These are phyloP conservation scores for Dasypolia templi DNA, from an alignment of 2,888 invertebrate genomes.

Conservation along the genomic window DNA sequence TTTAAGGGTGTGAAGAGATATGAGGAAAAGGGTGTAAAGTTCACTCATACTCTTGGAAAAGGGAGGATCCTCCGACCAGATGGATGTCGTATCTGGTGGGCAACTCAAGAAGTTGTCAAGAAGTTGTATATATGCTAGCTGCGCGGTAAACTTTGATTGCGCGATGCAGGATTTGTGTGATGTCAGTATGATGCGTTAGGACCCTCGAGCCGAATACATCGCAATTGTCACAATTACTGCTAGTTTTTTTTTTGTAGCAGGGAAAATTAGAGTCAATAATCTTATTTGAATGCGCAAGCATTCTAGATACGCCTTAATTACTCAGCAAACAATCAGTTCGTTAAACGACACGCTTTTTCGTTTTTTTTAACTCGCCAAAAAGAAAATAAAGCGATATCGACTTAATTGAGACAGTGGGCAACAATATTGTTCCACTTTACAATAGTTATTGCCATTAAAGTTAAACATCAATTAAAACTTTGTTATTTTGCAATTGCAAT, in stretches of 20 bases:
- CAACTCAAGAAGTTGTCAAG: too few relatives aligned
- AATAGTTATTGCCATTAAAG: conserved; percentile 45
- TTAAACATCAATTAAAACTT: conserved; percentile 55
- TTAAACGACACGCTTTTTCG: not conserved
- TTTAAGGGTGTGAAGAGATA: not conserved
- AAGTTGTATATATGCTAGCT: too few relatives aligned
- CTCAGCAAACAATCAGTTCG: not conserved
- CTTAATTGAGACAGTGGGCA: conserved; percentile 26
- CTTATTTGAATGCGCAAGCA: not conserved
- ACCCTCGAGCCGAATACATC: conserved; percentile 9
- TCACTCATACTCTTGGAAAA: too few relatives aligned
- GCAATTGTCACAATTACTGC: not conserved
- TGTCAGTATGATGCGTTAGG: too few relatives aligned
- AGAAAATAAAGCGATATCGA: conserved; percentile 7
- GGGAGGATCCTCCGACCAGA: too few relatives aligned
- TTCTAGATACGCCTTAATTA: not conserved
- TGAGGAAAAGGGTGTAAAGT: too few relatives aligned
- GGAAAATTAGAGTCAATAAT: not conserved
- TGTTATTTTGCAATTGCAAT: conserved; percentile 54
- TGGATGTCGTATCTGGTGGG: too few relatives aligned
- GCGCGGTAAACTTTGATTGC: too few relatives aligned
- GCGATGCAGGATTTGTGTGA: too few relatives aligned
- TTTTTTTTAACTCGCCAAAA: not conserved
- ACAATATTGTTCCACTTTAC: conserved; percentile 37
- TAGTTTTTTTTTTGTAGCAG: not conserved